phyloP scores from a whole-genome alignment of 2,888 invertebrate genomes.

The Leptarthrus brevirostris region DNA sequence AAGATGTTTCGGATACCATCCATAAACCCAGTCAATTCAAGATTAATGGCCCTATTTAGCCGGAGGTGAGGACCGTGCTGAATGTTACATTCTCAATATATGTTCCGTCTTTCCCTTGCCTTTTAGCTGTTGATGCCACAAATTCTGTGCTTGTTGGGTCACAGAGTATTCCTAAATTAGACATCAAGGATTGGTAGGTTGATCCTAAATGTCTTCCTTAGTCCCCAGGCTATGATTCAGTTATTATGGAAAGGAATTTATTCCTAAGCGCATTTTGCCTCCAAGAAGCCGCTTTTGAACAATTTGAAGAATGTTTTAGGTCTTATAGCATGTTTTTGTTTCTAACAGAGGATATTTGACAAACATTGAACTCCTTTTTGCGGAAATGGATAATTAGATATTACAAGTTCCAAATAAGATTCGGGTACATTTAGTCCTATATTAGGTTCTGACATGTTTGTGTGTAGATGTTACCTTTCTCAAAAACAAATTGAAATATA shows the following conservation, averaged over 20 bases:
- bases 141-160: slow-evolving; percentile 23
- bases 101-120: slow-evolving; percentile 23
- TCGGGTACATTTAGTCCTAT: no score
- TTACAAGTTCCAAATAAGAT: no score
- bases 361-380: no score
- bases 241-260: slow-evolving; percentile 41
- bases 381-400: no score
- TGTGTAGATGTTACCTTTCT: no score
- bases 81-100: slow-evolving; percentile 38
- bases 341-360: no score
- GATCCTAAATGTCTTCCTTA: slow-evolving; percentile 13
- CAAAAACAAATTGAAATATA: no score
- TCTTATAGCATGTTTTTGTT: no score
- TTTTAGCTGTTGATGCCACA: neutral
- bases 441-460: no score
- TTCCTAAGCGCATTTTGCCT: slow-evolving; percentile 21
- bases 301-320: neutral
- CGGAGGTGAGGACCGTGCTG: slow-evolving; percentile 41
- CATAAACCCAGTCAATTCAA: slow-evolving; percentile 43
- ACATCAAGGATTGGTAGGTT: slow-evolving; percentile 32
- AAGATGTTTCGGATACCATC: slow-evolving; percentile 27
- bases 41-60: slow-evolving; percentile 44
- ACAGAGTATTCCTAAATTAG: slow-evolving; percentile 37
- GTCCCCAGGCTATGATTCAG: slow-evolving; percentile 29
- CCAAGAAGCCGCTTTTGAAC: neutral